These are phyloP conservation scores for Paedocypris sp. DNA, from an alignment of 2,113 vertebrate genomes.

Conservation along the genomic window DNA sequence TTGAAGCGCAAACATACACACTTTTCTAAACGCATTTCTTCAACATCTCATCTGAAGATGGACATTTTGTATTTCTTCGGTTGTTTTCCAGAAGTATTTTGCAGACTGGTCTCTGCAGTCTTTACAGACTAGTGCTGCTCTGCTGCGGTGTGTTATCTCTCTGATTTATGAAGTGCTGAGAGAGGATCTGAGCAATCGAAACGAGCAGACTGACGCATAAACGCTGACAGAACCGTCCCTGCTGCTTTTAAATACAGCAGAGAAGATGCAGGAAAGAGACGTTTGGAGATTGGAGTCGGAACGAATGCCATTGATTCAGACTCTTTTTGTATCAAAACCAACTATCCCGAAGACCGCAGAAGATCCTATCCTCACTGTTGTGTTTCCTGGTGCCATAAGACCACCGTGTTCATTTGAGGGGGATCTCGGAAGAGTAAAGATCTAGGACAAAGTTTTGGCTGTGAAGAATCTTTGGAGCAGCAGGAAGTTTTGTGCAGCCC, in stretches of 20 bases:
- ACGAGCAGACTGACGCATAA: constrained; percentile 2
- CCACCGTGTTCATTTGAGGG: too few species aligned
- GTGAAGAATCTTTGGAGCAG: background rate
- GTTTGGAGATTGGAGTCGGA: background rate
- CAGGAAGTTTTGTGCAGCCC: background rate
- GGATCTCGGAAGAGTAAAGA: background rate
- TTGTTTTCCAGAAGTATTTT: too few species aligned
- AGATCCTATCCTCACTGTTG: too few species aligned
- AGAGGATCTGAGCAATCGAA: background rate
- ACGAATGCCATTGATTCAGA: background rate
- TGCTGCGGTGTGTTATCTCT: background rate
- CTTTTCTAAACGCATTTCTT: too few species aligned
- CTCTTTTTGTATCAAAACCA: background rate
- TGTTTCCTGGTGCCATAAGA: too few species aligned
- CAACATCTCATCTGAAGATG: too few species aligned
- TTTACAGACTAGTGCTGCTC: background rate
- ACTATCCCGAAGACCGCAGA: too few species aligned
- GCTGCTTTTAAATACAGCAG: constrained; percentile 1
- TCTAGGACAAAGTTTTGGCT: constrained; percentile 3
- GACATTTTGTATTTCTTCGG: too few species aligned
- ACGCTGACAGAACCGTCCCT: background rate
- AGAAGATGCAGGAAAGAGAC: background rate
- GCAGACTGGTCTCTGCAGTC: background rate
- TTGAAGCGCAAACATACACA: too few species aligned
- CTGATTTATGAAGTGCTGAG: constrained; percentile 16